Evolutionary conservation across 2,113 vertebrate species (phyloP).

Genomic region (Sylvietta virens): DNA sequence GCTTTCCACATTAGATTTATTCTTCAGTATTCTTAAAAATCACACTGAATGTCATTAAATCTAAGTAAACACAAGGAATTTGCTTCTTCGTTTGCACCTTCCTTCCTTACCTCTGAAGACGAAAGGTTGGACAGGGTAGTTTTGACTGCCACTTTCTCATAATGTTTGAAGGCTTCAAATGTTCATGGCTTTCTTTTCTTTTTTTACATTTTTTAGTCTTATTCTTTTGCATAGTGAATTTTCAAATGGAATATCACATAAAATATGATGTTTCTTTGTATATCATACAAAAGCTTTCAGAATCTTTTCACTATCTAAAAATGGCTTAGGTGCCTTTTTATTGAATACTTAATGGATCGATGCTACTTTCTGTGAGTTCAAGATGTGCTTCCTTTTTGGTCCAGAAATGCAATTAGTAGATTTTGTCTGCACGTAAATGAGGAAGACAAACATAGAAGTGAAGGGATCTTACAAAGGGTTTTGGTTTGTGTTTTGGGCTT

Average conservation of each 20-base stretch:
- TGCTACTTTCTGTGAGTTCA: background rate
- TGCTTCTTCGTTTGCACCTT: background rate
- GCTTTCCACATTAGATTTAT: background rate
- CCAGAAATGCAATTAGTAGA: background rate
- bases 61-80: background rate
- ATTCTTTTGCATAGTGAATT: background rate
- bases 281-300: background rate
- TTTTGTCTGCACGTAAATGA: background rate
- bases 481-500: background rate
- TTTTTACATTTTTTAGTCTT: background rate
- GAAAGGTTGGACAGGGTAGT: accelerated
- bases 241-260: background rate
- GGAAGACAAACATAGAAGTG: background rate
- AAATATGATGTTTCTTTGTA: background rate
- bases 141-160: background rate
- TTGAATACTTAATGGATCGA: background rate
- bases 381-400: background rate
- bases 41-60: background rate
- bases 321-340: background rate
- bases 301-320: background rate
- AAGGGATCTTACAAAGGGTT: background rate
- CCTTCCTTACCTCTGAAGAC: background rate
- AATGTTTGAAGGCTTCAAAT: background rate
- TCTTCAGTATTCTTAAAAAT: background rate
- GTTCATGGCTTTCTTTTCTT: background rate